Evolutionary conservation across 2,113 vertebrate genomes (phyloP).

Genomic region (Epinephelus fuscoguttatus): DNA sequence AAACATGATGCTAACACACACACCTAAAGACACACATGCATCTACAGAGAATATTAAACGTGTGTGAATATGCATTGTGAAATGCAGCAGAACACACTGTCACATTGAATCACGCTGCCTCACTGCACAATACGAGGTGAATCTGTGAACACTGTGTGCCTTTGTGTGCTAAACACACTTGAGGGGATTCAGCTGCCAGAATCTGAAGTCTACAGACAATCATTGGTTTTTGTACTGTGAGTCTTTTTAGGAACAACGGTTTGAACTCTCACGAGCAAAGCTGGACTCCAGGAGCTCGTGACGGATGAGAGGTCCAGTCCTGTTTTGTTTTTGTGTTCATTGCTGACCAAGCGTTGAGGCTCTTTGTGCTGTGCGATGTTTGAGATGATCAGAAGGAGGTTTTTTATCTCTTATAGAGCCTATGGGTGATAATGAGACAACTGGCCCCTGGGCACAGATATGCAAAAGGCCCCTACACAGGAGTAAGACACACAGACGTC

Average conservation of each 20-base stretch:
- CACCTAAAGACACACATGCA: background rate
- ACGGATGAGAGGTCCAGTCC: background rate
- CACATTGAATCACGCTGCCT: slow-evolving; percentile 3
- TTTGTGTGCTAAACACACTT: background rate
- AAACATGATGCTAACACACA: background rate
- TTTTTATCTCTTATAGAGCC: background rate
- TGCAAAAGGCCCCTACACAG: too few species aligned
- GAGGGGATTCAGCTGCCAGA: background rate
- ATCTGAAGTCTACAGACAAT: background rate
- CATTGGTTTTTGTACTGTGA: background rate
- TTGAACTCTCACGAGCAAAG: background rate
- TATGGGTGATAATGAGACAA: too few species aligned
- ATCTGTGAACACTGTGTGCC: slow-evolving; percentile 2
- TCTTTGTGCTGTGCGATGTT: background rate
- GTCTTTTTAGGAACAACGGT: background rate
- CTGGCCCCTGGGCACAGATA: too few species aligned
- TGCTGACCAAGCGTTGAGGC: background rate
- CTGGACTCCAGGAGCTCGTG: background rate
- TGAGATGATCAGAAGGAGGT: background rate
- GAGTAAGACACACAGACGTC: too few species aligned
- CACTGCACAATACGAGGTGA: background rate
- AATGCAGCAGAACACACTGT: slow-evolving; percentile 17
- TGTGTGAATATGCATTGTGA: slow-evolving; percentile 1
- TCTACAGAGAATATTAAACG: too few species aligned
- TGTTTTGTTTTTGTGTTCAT: background rate